phyloP scores from a whole-genome alignment of 2,888 invertebrate species.

The Cosmopolites sordidus region DNA sequence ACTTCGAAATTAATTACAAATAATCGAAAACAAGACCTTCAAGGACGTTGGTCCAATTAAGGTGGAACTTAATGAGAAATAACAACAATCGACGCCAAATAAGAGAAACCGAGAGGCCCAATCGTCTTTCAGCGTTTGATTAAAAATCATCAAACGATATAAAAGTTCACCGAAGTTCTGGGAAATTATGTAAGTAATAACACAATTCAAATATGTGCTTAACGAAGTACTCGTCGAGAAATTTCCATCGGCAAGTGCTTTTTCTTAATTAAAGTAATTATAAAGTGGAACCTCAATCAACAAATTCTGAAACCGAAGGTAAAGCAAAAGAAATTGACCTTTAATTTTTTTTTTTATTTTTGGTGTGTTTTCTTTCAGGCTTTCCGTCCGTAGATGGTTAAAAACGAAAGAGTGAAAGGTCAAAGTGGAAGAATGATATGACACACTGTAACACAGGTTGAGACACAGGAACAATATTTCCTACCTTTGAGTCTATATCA shows the following conservation, averaged over 20 bases:
- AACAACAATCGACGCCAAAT: background rate
- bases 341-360: no score
- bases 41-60: constrained; percentile 8
- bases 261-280: constrained; percentile 44
- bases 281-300: constrained; percentile 40
- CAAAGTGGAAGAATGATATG: no score
- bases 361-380: no score
- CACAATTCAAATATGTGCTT: constrained; percentile 35
- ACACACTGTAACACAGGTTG: no score
- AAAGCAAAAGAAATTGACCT: no score
- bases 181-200: constrained; percentile 27
- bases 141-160: constrained; percentile 9
- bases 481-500: no score
- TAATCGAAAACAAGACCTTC: background rate
- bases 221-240: constrained; percentile 31
- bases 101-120: constrained; percentile 5
- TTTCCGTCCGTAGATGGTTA: no score
- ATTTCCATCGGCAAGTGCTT: constrained; percentile 37
- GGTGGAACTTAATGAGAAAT: constrained; percentile 6
- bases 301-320: constrained; percentile 12
- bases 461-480: no score
- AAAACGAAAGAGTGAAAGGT: no score
- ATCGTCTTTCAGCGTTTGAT: constrained; percentile 10
- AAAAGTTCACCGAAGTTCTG: constrained; percentile 5
- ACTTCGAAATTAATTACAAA: constrained; percentile 7